Percentiles rank a stretch among this genome's conserved stretches.
These are phyloP conservation scores for Pissodes strobi DNA, from an alignment of 1,140 invertebrate species.

Conservation along the genomic window DNA sequence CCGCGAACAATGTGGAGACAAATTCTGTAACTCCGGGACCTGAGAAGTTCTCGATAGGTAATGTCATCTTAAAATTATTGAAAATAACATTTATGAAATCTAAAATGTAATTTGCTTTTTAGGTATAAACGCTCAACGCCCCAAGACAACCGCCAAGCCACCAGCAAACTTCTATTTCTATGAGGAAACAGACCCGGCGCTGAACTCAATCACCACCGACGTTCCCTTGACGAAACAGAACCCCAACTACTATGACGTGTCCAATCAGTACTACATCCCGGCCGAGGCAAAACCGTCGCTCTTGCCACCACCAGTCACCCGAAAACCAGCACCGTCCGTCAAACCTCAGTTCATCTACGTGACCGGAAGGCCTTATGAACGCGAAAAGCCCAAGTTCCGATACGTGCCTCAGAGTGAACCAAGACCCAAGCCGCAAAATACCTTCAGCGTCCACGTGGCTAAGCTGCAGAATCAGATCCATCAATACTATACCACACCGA, in stretches of 20 bases:
- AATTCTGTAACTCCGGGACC: slow-evolving; percentile 60
- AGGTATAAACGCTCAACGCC: not conserved
- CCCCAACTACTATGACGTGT: slow-evolving; percentile 53
- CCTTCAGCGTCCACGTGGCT: slow-evolving; percentile 50
- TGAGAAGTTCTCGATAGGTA: slow-evolving; percentile 43
- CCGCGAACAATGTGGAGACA: slow-evolving; percentile 58
- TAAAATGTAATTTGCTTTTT: not conserved
- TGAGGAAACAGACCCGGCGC: slow-evolving; percentile 49
- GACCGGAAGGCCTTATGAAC: slow-evolving; percentile 46
- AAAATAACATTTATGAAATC: not conserved
- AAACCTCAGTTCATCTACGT: slow-evolving; percentile 48
- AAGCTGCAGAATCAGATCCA: slow-evolving; percentile 54
- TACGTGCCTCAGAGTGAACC: slow-evolving; percentile 36
- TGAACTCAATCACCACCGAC: slow-evolving; percentile 54
- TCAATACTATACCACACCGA: slow-evolving; percentile 56
- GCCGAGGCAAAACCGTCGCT: not conserved
- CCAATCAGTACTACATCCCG: slow-evolving; percentile 50
- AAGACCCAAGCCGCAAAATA: slow-evolving; percentile 36
- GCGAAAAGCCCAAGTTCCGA: slow-evolving; percentile 48
- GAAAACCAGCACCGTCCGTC: slow-evolving; percentile 2
- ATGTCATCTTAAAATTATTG: not conserved
- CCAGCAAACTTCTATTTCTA: slow-evolving; percentile 64
- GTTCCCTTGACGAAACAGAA: slow-evolving; percentile 52
- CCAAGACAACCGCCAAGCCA: slow-evolving; percentile 54
- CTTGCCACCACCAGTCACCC: not conserved